Evolutionary conservation across 2,797 vertebrate genomes (phyloP).

Genomic region (Oreonectes daqikongensis): DNA sequence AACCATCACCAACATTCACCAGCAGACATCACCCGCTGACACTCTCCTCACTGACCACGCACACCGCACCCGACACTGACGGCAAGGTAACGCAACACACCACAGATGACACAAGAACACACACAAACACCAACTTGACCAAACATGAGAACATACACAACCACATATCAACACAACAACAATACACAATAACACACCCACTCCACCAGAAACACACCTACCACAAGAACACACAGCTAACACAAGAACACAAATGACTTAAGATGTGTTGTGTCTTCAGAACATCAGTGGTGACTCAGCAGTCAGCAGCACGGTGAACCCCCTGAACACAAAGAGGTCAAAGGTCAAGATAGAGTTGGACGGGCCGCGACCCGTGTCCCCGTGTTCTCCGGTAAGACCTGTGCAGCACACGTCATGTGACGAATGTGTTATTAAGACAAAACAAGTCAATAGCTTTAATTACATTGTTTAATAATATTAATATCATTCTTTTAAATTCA

Average conservation of each 20-base stretch:
- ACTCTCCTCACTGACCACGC: slow-evolving; percentile 67
- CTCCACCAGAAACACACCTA: background rate
- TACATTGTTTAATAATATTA: no score
- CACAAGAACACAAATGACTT: slow-evolving; percentile 4
- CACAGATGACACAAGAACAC: background rate
- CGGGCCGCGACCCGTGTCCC: slow-evolving; percentile 69
- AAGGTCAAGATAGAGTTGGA: slow-evolving; percentile 91
- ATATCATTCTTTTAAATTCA: no score
- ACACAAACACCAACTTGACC: background rate
- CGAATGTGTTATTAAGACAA: no score
- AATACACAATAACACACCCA: no score
- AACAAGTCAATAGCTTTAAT: no score
- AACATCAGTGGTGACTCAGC: slow-evolving; percentile 78
- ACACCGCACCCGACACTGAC: slow-evolving; percentile 66
- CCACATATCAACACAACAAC: slow-evolving; percentile 4
- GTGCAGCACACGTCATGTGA: no score
- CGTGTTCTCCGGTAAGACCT: slow-evolving; percentile 69
- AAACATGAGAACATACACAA: background rate
- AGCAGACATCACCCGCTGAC: slow-evolving; percentile 77
- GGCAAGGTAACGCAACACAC: slow-evolving; percentile 62
- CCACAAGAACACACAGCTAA: background rate
- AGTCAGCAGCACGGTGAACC: slow-evolving; percentile 89
- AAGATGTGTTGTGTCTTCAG: no score
- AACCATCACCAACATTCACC: slow-evolving; percentile 83
- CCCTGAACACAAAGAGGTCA: slow-evolving; percentile 85